A percentile compares a stretch with the other conserved stretches of the same genome.
Evolutionary conservation across 2,888 invertebrate genomes (phyloP).

Genomic region (Apocheima hispidaria): DNA sequence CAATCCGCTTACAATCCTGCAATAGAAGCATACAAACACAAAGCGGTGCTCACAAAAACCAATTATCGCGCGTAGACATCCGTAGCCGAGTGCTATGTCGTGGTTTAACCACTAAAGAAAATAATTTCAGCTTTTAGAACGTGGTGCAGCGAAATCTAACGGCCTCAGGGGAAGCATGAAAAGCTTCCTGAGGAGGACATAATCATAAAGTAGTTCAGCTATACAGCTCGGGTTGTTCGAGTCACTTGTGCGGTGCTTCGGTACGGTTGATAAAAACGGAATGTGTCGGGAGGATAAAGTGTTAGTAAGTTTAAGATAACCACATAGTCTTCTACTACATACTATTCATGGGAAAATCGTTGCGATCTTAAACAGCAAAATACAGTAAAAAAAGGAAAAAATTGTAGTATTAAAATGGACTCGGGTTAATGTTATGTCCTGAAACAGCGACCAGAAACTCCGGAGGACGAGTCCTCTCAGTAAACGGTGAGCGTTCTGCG

Average conservation of each 20-base stretch:
- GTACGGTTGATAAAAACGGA: neutral
- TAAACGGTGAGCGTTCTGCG: no score
- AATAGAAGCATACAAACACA: slow-evolving; percentile 29
- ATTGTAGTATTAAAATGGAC: no score
- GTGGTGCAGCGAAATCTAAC: slow-evolving; percentile 26
- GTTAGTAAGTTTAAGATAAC: no score
- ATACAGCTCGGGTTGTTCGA: slow-evolving; percentile 12
- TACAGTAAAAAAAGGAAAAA: no score
- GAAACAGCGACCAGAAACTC: no score
- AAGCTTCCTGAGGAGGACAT: slow-evolving; percentile 17
- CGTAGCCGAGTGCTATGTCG: slow-evolving; percentile 39
- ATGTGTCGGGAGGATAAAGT: no score
- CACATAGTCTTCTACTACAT: no score
- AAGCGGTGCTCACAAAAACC: slow-evolving; percentile 45
- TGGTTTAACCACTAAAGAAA: slow-evolving; percentile 23
- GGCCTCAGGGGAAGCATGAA: slow-evolving; percentile 14
- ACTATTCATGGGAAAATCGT: no score
- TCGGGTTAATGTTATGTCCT: no score
- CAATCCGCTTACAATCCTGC: slow-evolving; percentile 38
- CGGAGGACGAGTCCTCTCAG: no score
- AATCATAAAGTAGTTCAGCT: slow-evolving; percentile 32
- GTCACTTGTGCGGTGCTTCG: neutral
- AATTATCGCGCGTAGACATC: slow-evolving; percentile 50
- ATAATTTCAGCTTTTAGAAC: slow-evolving; percentile 25
- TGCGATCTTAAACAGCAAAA: no score